Conservation (phyloP, 1,140 invertebrate genomes). For the Ceratosolen solmsi region DNA sequence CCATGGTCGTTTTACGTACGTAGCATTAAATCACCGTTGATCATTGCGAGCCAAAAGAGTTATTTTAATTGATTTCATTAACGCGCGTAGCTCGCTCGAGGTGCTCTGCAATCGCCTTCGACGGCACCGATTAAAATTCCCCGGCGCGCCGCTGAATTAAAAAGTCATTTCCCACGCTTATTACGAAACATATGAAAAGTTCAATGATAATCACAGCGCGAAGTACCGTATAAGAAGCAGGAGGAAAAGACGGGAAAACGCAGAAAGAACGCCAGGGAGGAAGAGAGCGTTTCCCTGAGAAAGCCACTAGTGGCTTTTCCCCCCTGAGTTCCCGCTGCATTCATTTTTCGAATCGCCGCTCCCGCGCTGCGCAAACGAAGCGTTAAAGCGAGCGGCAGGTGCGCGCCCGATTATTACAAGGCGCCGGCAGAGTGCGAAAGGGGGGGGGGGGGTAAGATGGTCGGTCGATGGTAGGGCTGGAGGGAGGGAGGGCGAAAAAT, state of each 20-base stretch:
- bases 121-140: constrained; percentile 40
- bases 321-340: neutral
- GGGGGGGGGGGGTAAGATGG: neutral
- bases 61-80: constrained; percentile 49
- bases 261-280: neutral
- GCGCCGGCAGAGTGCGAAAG: no score
- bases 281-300: constrained; percentile 43
- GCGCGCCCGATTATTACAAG: constrained; percentile 34
- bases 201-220: constrained; percentile 44
- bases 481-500: neutral
- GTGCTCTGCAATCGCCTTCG: neutral
- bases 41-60: neutral
- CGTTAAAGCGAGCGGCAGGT: constrained; percentile 70
- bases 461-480: no score
- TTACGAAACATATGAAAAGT: constrained; percentile 52
- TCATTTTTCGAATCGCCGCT: constrained; percentile 41
- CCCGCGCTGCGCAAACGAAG: constrained; percentile 69
- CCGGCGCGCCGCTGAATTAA: neutral
- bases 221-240: constrained; percentile 47
- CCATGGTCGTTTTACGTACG: neutral
- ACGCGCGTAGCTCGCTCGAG: neutral
- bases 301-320: constrained; percentile 23
- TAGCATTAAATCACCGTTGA: constrained; percentile 1
- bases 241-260: neutral
- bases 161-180: constrained; percentile 46